Conservation (phyloP, 2,113 vertebrate species). For the Alligator sinensis region DNA sequence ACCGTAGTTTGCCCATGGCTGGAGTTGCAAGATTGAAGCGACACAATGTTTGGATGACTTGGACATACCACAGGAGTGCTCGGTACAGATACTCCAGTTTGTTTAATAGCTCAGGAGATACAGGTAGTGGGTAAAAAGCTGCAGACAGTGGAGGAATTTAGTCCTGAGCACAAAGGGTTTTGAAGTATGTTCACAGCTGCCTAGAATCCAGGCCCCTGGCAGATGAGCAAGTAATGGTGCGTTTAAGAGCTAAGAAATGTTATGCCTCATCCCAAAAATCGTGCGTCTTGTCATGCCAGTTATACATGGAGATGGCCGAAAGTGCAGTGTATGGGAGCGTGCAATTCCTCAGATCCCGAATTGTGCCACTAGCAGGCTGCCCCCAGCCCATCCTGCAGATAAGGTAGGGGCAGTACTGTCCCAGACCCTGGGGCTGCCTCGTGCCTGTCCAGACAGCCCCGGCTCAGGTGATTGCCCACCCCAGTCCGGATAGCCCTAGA, state of each 20-base stretch:
- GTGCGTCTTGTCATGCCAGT: too few species aligned
- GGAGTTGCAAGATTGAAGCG: background rate
- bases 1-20: background rate
- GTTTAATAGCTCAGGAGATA: background rate
- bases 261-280: background rate
- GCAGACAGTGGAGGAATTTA: background rate
- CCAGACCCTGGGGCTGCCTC: too few species aligned
- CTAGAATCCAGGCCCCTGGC: background rate
- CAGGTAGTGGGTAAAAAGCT: rapidly evolving
- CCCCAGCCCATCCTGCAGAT: too few species aligned
- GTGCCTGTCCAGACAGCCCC: too few species aligned
- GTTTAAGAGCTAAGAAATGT: background rate
- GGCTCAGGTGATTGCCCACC: too few species aligned
- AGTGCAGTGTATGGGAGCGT: too few species aligned
- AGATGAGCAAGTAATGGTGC: background rate
- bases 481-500: too few species aligned
- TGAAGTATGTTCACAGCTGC: background rate
- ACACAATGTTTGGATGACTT: background rate
- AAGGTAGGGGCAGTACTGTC: too few species aligned
- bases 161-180: background rate
- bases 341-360: too few species aligned
- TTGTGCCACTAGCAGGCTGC: too few species aligned
- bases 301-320: too few species aligned
- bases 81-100: background rate
- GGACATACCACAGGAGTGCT: background rate